phyloP scores from a whole-genome alignment of 2,113 vertebrate species.

The Gymnorhina tibicen region DNA sequence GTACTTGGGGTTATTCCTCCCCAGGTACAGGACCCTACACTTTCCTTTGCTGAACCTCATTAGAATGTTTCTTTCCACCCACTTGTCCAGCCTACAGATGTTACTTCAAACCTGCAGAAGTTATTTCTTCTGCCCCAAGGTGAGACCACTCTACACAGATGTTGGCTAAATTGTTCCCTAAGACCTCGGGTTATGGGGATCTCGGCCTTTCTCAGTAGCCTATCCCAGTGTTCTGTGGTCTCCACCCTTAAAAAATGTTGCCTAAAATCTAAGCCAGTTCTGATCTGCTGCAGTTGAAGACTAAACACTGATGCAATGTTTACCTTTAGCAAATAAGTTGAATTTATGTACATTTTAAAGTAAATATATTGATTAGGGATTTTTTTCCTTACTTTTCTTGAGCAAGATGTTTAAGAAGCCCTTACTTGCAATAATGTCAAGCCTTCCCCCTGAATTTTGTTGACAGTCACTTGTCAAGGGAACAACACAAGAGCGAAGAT shows the following conservation, averaged over 20 bases:
- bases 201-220: neutral
- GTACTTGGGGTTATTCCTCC: neutral
- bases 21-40: neutral
- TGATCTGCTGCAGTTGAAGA: neutral
- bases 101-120: neutral
- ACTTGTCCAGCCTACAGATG: neutral
- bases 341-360: neutral
- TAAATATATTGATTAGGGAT: neutral
- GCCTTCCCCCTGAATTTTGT: neutral
- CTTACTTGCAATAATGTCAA: neutral
- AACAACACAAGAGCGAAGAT: neutral
- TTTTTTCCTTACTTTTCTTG: neutral
- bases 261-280: neutral
- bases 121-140: neutral
- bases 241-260: neutral
- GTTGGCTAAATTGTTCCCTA: neutral
- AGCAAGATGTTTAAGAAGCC: neutral
- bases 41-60: neutral
- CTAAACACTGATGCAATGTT: neutral
- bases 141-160: neutral
- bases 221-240: accelerated
- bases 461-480: neutral
- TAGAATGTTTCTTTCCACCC: neutral
- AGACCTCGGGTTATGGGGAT: accelerated
- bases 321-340: neutral